Percentiles rank a stretch among this genome's conserved stretches.
phyloP scores from a whole-genome alignment of 2,797 vertebrate genomes.

The Sebastes umbrosus region DNA sequence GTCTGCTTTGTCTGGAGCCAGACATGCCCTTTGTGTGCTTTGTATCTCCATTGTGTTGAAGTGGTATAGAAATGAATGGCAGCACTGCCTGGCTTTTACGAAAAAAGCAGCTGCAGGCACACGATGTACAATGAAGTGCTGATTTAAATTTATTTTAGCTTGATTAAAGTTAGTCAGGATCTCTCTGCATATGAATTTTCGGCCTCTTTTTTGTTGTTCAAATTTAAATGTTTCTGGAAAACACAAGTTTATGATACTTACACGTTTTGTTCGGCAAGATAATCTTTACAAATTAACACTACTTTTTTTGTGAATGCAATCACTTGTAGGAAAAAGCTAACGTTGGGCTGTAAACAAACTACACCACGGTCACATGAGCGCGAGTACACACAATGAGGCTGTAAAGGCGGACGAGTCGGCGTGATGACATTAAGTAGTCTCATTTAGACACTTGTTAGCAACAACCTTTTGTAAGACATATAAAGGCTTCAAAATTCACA shows the following conservation, averaged over 20 bases:
- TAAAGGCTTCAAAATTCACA: too few species aligned
- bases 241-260: neutral
- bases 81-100: neutral
- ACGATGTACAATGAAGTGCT: neutral
- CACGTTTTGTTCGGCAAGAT: neutral
- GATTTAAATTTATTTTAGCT: neutral
- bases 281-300: too few species aligned
- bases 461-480: too few species aligned
- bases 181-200: neutral
- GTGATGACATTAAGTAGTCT: too few species aligned
- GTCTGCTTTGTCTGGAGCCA: slow-evolving; percentile 18
- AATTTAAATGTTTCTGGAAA: neutral
- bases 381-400: too few species aligned
- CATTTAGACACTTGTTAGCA: too few species aligned
- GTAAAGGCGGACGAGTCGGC: too few species aligned
- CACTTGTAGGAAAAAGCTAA: too few species aligned
- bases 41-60: slow-evolving; percentile 3
- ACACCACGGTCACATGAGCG: too few species aligned
- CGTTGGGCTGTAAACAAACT: too few species aligned
- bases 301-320: too few species aligned
- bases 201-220: neutral
- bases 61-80: slow-evolving; percentile 11
- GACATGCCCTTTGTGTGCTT: slow-evolving; percentile 24
- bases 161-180: neutral
- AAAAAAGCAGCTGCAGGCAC: slow-evolving; percentile 7